Percentiles rank a stretch among this genome's conserved stretches.
Evolutionary conservation across 2,888 invertebrate genomes (phyloP).

Genomic region (Drosophila limbata): DNA sequence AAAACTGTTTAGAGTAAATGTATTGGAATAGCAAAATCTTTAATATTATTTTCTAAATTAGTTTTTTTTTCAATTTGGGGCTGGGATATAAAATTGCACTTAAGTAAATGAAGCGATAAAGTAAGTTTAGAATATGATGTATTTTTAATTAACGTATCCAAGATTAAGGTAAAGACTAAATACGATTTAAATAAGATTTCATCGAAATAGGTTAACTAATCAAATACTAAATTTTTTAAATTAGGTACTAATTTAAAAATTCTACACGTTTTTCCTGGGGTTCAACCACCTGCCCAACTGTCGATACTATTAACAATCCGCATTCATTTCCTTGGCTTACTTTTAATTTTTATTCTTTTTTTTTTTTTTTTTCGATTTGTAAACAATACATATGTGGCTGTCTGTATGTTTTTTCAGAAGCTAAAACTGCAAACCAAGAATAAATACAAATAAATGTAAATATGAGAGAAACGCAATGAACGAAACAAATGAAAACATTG

Average conservation of each 20-base stretch:
- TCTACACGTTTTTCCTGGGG: neutral
- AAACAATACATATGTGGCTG: slow-evolving; percentile 15
- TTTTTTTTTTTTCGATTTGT: slow-evolving; percentile 1
- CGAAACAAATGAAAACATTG: slow-evolving; percentile 15
- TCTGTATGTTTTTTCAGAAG: slow-evolving; percentile 15
- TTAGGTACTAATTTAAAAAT: neutral
- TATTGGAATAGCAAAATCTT: no score
- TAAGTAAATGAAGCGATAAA: no score
- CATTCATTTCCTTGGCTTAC: slow-evolving; percentile 27
- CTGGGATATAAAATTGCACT: no score
- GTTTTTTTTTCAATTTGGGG: no score
- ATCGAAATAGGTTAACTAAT: no score
- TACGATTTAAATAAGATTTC: no score
- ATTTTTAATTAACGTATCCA: no score
- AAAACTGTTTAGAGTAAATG: no score
- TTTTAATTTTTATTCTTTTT: neutral
- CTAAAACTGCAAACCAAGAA: slow-evolving; percentile 26
- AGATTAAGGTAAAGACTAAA: no score
- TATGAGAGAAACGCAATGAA: slow-evolving; percentile 13
- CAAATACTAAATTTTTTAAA: neutral
- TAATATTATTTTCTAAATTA: no score
- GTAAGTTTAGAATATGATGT: no score
- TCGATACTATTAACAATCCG: neutral
- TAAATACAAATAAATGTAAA: slow-evolving; percentile 43
- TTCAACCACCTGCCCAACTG: slow-evolving; percentile 3